Percentiles rank a stretch among this genome's conserved stretches.
Evolutionary conservation across 2,797 vertebrate species (phyloP).

Genomic region (Lagorchestes hirsutus): DNA sequence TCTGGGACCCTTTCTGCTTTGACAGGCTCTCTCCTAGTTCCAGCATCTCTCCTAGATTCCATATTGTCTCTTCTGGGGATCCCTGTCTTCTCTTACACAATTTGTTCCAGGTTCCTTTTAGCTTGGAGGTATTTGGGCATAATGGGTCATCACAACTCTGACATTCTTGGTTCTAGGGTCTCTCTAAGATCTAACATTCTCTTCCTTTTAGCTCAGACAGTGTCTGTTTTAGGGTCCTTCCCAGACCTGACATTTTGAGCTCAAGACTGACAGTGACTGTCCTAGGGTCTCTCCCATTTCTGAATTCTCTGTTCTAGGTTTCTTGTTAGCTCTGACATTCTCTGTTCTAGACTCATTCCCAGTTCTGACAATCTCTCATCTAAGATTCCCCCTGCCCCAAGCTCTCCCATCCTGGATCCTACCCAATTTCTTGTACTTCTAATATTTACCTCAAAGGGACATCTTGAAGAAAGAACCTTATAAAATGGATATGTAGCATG

Average conservation of each 20-base stretch:
- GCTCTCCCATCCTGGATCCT: not conserved
- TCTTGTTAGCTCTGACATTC: not conserved
- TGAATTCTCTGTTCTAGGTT: not conserved
- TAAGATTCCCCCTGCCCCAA: not conserved
- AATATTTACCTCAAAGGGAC: not conserved
- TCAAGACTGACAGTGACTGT: not conserved
- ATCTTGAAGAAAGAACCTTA: not conserved
- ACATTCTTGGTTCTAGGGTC: not conserved
- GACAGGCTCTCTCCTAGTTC: not conserved
- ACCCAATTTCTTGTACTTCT: not conserved
- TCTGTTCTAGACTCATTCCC: not conserved
- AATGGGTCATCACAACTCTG: not conserved
- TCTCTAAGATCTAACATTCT: not conserved
- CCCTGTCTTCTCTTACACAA: not conserved
- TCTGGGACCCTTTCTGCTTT: not conserved
- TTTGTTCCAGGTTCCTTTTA: not conserved
- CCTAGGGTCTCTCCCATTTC: not conserved
- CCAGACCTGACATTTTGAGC: not conserved
- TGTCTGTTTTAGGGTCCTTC: not conserved
- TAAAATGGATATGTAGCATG: not conserved
- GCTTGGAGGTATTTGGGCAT: not conserved
- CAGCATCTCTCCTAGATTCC: not conserved
- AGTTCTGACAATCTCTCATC: not conserved
- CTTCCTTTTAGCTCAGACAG: not conserved
- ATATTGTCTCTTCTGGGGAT: not conserved